Percentiles rank a stretch among this genome's conserved stretches.
Evolutionary conservation across 2,888 invertebrate species (phyloP).

Genomic region (Papilio elwesi): DNA sequence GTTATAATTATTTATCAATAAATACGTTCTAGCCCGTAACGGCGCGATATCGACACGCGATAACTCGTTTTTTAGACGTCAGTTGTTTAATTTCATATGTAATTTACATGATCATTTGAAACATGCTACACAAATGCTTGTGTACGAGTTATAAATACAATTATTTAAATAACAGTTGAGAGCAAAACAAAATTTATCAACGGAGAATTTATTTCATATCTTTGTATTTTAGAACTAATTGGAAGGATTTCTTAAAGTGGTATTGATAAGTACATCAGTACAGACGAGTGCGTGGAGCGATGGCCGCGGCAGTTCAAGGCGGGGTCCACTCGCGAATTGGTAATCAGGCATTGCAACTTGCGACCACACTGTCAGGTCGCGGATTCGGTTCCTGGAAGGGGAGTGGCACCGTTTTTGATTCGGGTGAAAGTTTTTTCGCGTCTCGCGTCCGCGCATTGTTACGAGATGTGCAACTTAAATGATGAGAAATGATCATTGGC

Average conservation of each 20-base stretch:
- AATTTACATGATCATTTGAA: no score
- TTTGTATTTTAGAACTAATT: no score
- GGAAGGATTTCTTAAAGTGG: background rate
- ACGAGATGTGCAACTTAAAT: slow-evolving; percentile 7
- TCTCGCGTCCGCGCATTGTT: slow-evolving; percentile 21
- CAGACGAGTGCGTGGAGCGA: background rate
- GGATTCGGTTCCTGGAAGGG: slow-evolving; percentile 58
- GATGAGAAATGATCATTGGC: slow-evolving; percentile 11
- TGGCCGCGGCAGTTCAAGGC: slow-evolving; percentile 33
- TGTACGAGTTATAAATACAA: no score
- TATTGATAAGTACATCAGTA: background rate
- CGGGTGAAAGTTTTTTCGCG: slow-evolving; percentile 60
- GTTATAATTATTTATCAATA: slow-evolving; percentile 61
- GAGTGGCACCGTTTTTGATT: slow-evolving; percentile 52
- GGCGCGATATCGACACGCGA: slow-evolving; percentile 22
- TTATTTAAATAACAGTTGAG: no score
- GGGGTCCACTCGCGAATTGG: slow-evolving; percentile 45
- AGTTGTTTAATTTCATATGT: background rate
- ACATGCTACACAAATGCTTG: no score
- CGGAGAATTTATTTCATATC: no score
- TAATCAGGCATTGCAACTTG: slow-evolving; percentile 46
- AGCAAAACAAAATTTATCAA: no score
- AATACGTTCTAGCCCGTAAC: slow-evolving; percentile 24
- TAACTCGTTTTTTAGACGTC: slow-evolving; percentile 17
- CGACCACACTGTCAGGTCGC: slow-evolving; percentile 44